phyloP scores from a whole-genome alignment of 1,140 invertebrate genomes.

The Drosophila pseudoobscura region DNA sequence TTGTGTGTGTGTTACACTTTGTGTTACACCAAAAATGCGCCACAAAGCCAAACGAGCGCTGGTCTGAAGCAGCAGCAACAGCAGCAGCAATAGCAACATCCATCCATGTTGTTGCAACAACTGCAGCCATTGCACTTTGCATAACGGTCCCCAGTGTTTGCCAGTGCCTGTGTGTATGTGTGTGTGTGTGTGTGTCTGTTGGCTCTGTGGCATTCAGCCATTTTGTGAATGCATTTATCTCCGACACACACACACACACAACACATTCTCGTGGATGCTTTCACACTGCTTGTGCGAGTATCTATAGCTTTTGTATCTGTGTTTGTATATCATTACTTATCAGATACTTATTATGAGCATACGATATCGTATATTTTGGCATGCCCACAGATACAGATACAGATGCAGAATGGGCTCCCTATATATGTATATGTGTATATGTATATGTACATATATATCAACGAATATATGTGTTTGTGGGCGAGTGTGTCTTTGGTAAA shows the following conservation, averaged over 20 bases:
- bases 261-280: background rate
- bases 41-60: constrained; percentile 76
- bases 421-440: background rate
- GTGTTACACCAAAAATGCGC: constrained; percentile 79
- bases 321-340: constrained; percentile 82
- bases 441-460: background rate
- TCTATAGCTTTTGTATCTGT: constrained; percentile 56
- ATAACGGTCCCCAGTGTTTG: constrained; percentile 54
- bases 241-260: constrained; percentile 21
- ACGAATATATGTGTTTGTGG: constrained; percentile 20
- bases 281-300: constrained; percentile 9
- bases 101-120: constrained; percentile 39
- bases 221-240: constrained; percentile 74
- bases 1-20: constrained; percentile 66
- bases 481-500: constrained; percentile 74
- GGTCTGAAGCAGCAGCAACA: constrained; percentile 43
- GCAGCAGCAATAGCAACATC: constrained; percentile 32
- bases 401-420: constrained; percentile 4
- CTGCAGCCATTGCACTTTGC: constrained; percentile 78
- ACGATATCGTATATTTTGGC: constrained; percentile 81
- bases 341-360: constrained; percentile 80
- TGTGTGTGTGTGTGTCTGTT: constrained; percentile 60
- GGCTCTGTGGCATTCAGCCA: constrained; percentile 69
- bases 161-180: constrained; percentile 52
- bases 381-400: constrained; percentile 34